phyloP scores from a whole-genome alignment of 2,113 vertebrate genomes.

The Aldabrachelys gigantea region DNA sequence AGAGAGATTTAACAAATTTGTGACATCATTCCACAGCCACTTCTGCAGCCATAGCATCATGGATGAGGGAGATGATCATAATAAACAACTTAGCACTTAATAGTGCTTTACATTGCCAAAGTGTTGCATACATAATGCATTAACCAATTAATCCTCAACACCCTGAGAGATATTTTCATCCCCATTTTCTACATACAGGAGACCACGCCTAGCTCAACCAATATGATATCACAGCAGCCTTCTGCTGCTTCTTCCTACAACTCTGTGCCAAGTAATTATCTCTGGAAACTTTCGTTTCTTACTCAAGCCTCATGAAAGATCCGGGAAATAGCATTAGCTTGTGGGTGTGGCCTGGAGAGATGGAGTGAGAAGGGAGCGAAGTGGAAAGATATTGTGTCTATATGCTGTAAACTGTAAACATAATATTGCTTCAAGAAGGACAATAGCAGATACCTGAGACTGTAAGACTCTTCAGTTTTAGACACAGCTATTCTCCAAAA shows the following conservation, averaged over 20 bases:
- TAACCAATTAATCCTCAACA: slow-evolving; percentile 49
- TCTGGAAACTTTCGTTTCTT: slow-evolving; percentile 29
- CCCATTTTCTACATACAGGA: slow-evolving; percentile 18
- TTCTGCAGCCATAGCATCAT: slow-evolving; percentile 6
- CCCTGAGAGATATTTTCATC: slow-evolving; percentile 23
- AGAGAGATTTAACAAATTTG: background rate
- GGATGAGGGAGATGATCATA: slow-evolving; percentile 39
- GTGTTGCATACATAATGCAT: background rate
- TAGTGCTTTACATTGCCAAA: slow-evolving; percentile 44
- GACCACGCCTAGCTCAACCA: background rate
- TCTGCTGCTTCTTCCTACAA: background rate
- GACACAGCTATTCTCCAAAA: background rate
- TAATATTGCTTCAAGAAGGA: background rate
- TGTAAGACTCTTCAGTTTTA: background rate
- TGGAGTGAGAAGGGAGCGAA: background rate
- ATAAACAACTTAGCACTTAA: slow-evolving; percentile 51
- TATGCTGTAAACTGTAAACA: background rate
- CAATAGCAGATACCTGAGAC: background rate
- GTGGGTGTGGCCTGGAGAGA: background rate
- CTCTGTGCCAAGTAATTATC: background rate
- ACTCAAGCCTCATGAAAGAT: background rate
- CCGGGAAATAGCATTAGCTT: background rate
- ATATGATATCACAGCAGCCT: slow-evolving; percentile 15
- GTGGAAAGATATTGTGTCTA: background rate
- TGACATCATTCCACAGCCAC: background rate